Percentiles rank a stretch among this genome's conserved stretches.
Conservation (phyloP, 2,888 invertebrate genomes). For the Platycnemis pennipes region DNA sequence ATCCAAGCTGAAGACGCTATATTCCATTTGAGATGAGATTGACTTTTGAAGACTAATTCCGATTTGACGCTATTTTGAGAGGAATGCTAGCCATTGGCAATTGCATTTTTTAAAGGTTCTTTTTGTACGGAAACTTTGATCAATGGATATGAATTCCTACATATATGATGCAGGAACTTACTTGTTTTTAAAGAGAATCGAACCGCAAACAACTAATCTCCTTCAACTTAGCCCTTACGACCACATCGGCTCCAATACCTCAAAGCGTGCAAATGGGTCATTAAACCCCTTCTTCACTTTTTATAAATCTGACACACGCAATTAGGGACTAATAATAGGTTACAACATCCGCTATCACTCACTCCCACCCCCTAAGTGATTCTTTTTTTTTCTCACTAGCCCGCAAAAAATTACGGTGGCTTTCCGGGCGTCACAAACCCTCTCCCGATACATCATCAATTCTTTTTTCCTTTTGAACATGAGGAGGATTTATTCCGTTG, state of each 20-base stretch:
- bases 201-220: background rate
- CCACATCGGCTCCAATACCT: background rate
- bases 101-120: too few species aligned
- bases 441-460: background rate
- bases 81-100: too few species aligned
- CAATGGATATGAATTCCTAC: too few species aligned
- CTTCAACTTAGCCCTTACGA: background rate
- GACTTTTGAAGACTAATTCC: too few species aligned
- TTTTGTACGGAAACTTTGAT: too few species aligned
- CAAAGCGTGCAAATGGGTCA: background rate
- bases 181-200: too few species aligned
- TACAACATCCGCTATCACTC: conserved; percentile 28
- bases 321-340: conserved; percentile 6
- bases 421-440: background rate
- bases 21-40: too few species aligned
- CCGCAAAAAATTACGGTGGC: background rate
- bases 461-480: background rate
- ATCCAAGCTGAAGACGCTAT: too few species aligned
- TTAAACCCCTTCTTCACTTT: background rate
- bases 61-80: too few species aligned
- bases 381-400: background rate
- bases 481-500: background rate
- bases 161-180: too few species aligned
- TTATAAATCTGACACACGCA: background rate
- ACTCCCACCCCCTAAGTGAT: background rate